phyloP scores from a whole-genome alignment of 2,888 invertebrate species.

The Papilio protenor region DNA sequence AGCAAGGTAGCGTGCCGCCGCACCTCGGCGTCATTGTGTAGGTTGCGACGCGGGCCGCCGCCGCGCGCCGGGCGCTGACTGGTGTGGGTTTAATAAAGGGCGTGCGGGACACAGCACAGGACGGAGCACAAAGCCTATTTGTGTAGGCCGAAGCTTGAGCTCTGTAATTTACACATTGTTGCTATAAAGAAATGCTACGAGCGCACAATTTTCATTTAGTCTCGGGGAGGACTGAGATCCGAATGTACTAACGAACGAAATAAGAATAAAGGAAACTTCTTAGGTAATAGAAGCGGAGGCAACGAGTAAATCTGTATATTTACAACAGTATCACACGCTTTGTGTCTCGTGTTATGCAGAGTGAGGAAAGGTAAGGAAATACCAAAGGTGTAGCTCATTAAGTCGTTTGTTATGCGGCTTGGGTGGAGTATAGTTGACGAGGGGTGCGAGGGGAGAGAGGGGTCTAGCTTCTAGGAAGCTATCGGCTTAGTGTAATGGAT shows the following conservation, averaged over 20 bases:
- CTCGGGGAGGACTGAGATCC: neutral
- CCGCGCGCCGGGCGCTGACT: neutral
- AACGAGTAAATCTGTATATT: neutral
- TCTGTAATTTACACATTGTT: conserved; percentile 25
- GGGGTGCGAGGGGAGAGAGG: neutral
- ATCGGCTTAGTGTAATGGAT: conserved; percentile 14
- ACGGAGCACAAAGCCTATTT: conserved; percentile 23
- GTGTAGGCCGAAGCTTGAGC: conserved; percentile 7
- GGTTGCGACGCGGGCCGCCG: neutral
- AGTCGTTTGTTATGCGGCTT: conserved; percentile 12
- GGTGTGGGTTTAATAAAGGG: conserved; percentile 13
- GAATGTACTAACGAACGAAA: conserved; percentile 13
- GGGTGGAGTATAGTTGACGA: neutral
- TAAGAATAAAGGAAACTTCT: neutral
- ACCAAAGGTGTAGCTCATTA: conserved; percentile 8
- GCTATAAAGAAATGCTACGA: neutral
- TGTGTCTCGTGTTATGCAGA: neutral
- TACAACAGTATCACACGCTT: neutral
- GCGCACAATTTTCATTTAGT: conserved; percentile 7
- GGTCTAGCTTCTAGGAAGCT: neutral
- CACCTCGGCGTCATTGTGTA: neutral
- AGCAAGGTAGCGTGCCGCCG: neutral
- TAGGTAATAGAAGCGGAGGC: neutral
- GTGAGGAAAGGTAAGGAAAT: neutral
- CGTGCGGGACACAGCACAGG: neutral